phyloP scores from a whole-genome alignment of 2,888 invertebrate genomes.

The Epistrophe grossulariae region DNA sequence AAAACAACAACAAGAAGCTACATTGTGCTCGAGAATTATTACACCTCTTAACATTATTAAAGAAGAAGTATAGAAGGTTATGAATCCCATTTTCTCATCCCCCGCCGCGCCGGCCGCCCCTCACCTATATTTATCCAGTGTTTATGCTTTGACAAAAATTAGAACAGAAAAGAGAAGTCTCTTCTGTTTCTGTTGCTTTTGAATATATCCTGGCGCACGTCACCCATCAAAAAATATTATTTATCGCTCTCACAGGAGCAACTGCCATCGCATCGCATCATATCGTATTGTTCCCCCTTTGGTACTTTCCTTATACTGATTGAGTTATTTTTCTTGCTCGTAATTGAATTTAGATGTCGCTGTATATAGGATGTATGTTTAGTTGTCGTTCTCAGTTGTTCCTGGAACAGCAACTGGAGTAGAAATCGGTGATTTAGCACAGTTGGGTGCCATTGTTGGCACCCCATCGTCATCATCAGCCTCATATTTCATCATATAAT shows the following conservation, averaged over 20 bases:
- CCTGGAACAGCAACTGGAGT: slow-evolving; percentile 62
- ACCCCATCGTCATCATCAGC: slow-evolving; percentile 57
- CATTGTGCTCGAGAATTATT: slow-evolving; percentile 61
- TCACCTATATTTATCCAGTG: no score
- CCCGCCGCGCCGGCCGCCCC: not conserved
- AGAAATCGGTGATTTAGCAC: slow-evolving; percentile 82
- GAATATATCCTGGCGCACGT: slow-evolving; percentile 63
- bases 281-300: slow-evolving; percentile 38
- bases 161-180: slow-evolving; percentile 34
- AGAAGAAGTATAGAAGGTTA: slow-evolving; percentile 32
- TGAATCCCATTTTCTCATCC: not conserved
- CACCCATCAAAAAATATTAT: slow-evolving; percentile 72
- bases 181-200: slow-evolving; percentile 13
- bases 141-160: slow-evolving; percentile 55
- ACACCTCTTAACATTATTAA: slow-evolving; percentile 73
- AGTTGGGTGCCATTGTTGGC: slow-evolving; percentile 77
- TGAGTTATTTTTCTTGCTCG: slow-evolving; percentile 73
- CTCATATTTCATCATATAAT: slow-evolving; percentile 73
- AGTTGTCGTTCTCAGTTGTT: slow-evolving; percentile 29
- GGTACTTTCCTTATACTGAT: slow-evolving; percentile 67
- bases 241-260: slow-evolving; percentile 61
- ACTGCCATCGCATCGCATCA: slow-evolving; percentile 20
- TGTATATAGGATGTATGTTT: slow-evolving; percentile 44
- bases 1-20: slow-evolving; percentile 20
- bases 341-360: slow-evolving; percentile 77